Evolutionary conservation across 2,888 invertebrate species (phyloP).

Genomic region (Archips xylosteana): DNA sequence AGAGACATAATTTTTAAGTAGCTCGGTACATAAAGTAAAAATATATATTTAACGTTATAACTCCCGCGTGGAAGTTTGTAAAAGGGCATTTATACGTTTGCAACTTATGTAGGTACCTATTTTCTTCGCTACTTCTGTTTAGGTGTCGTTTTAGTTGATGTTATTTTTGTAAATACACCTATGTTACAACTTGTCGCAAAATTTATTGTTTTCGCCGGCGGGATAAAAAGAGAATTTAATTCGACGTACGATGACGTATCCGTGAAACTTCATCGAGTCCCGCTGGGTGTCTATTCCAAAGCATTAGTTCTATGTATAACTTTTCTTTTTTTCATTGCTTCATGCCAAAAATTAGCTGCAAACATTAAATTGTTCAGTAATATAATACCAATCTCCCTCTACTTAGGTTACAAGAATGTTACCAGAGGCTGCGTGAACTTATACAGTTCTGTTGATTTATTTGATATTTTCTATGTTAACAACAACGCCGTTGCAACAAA

Average conservation of each 20-base stretch:
- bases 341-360: constrained; percentile 83
- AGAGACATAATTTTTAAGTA: constrained; percentile 75
- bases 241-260: constrained; percentile 23
- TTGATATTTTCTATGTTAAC: background rate
- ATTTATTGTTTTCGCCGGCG: constrained; percentile 51
- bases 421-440: constrained; percentile 60
- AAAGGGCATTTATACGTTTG: constrained; percentile 81
- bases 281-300: constrained; percentile 81
- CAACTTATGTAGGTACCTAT: constrained; percentile 65
- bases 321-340: constrained; percentile 76
- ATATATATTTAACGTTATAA: constrained; percentile 75
- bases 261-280: constrained; percentile 49
- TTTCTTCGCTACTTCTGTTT: constrained; percentile 62
- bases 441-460: constrained; percentile 2
- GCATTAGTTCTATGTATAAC: constrained; percentile 67
- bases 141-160: constrained; percentile 50
- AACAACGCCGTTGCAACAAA: background rate
- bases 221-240: constrained; percentile 39
- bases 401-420: constrained; percentile 74
- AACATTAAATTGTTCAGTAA: constrained; percentile 74
- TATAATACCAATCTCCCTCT: constrained; percentile 73
- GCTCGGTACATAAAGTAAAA: constrained; percentile 66
- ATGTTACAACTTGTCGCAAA: constrained; percentile 52
- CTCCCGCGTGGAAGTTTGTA: constrained; percentile 66
- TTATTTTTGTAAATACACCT: constrained; percentile 49